Base-by-base conservation (phyloP, 2,888 invertebrate genomes). In the Euclidia mi region DNA sequence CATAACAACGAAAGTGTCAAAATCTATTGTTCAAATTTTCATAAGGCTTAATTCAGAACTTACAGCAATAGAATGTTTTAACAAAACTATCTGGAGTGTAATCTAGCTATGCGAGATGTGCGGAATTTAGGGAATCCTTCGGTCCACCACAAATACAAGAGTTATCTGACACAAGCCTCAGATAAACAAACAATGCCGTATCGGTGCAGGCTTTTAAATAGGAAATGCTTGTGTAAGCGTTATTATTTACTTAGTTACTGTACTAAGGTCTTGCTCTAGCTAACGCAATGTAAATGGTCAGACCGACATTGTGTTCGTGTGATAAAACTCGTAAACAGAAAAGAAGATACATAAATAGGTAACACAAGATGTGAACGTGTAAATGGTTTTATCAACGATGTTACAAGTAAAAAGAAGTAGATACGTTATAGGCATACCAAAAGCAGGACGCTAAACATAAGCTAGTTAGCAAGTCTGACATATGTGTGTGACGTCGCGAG, bases 101-200 rank as follows among this genome's bases (percentile, higher is more conserved):
- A 75, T 76, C 76, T 72, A 50, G 48, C 45, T 37, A 52, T 28
- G 42, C 25, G 43, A 37, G 18, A 43, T 18, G 38, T 43, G 32
- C 14, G 68, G 70, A 37, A 72, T 76, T 65, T 70, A 38, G 65
- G 65, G 72, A 76, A 72, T 76, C 67, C 49, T 25, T 42, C 38
- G 37, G 40, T 55, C 47, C 44, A 37, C 55, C 64, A 64, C 64
- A 57, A 61, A 68, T 71, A 56, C 65, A 65, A 53, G n/a, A 40
- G 55, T 47, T 55, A 53, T 71, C 73, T 57, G 55, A 68, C 56
- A 58, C 41, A n/a, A 32, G 40, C 35, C 11, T 17, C 12, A 62
- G 67, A 71, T 65, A 65, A 42, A 12, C 4, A 42, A 60, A 74
- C 59, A 67, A 72, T 65, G 71, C 56, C 59, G 57, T 62, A 70